A percentile compares a stretch with the other conserved stretches of the same genome.
Evolutionary conservation across 1,140 invertebrate species (phyloP).

Genomic region (Aradophagus sp.): DNA sequence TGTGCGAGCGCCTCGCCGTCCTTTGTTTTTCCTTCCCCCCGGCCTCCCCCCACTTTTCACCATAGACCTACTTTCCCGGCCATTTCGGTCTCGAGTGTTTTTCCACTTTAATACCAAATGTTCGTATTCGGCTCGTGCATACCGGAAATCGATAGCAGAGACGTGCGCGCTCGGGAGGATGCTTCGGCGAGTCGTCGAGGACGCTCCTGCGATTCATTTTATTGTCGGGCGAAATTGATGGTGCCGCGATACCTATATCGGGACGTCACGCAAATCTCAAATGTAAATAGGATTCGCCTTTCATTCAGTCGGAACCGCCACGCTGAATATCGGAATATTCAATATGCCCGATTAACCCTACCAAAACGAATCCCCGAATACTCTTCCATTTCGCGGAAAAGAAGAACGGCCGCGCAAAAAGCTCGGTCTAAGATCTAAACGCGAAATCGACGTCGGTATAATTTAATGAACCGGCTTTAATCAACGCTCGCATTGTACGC

Average conservation of each 20-base stretch:
- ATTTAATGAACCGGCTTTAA: too few species aligned
- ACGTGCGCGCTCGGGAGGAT: conserved; percentile 49
- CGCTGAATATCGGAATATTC: conserved; percentile 48
- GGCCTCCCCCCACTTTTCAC: conserved; percentile 45
- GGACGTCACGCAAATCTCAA: conserved; percentile 55
- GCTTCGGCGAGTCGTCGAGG: conserved; percentile 55
- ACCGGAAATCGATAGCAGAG: conserved; percentile 53
- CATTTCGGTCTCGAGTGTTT: conserved; percentile 49
- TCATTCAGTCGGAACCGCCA: conserved; percentile 46
- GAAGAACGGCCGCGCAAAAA: too few species aligned
- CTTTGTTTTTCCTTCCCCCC: conserved; percentile 33
- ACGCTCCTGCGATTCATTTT: conserved; percentile 55
- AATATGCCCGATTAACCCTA: conserved; percentile 55
- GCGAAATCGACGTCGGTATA: too few species aligned
- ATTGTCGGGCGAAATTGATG: conserved; percentile 56
- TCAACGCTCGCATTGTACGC: too few species aligned
- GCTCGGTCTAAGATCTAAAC: too few species aligned
- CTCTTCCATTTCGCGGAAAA: too few species aligned
- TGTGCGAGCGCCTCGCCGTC: conserved; percentile 12
- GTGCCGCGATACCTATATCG: conserved; percentile 53
- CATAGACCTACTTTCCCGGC: conserved; percentile 52
- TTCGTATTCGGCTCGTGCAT: conserved; percentile 48
- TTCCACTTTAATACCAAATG: conserved; percentile 56
- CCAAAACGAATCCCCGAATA: conserved; percentile 37
- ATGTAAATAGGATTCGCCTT: conserved; percentile 58